Percentiles rank a stretch among this genome's conserved stretches.
These are phyloP conservation scores for Monodelphis domestica DNA, from an alignment of 2,797 vertebrate genomes.

Conservation along the genomic window DNA sequence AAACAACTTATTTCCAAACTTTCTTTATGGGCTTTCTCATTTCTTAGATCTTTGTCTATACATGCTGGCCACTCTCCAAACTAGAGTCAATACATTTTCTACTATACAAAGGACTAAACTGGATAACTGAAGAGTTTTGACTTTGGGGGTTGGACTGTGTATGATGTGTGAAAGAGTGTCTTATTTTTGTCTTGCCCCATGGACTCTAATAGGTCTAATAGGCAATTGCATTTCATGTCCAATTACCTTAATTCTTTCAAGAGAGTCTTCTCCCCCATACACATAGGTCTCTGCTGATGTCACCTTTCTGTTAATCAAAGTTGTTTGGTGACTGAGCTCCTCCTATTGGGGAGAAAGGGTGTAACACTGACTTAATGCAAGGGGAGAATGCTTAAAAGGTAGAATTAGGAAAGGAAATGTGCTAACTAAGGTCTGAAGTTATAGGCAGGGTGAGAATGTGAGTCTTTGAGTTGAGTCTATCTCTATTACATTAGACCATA, in stretches of 20 bases:
- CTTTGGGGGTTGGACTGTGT: not conserved
- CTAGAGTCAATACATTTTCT: not conserved
- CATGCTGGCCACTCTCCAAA: not conserved
- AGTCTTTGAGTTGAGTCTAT: not conserved
- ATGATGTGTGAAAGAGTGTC: not conserved
- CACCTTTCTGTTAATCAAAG: not conserved
- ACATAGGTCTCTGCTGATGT: not conserved
- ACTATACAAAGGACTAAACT: not conserved
- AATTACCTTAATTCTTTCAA: not conserved
- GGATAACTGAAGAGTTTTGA: not conserved
- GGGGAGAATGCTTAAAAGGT: not conserved
- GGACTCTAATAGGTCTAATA: not conserved
- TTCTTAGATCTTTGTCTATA: not conserved
- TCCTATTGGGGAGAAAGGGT: not conserved
- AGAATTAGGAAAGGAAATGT: not conserved
- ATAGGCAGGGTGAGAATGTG: not conserved
- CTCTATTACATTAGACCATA: not conserved
- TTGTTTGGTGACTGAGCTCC: not conserved
- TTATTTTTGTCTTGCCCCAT: not conserved
- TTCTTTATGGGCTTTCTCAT: not conserved
- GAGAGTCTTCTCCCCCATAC: not conserved
- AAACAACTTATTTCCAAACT: not conserved
- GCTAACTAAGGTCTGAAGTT: not conserved
- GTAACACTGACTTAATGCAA: not conserved
- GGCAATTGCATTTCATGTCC: not conserved